Evolutionary conservation across 1,140 invertebrate species (phyloP).

Genomic region (Ridgeia piscesae): DNA sequence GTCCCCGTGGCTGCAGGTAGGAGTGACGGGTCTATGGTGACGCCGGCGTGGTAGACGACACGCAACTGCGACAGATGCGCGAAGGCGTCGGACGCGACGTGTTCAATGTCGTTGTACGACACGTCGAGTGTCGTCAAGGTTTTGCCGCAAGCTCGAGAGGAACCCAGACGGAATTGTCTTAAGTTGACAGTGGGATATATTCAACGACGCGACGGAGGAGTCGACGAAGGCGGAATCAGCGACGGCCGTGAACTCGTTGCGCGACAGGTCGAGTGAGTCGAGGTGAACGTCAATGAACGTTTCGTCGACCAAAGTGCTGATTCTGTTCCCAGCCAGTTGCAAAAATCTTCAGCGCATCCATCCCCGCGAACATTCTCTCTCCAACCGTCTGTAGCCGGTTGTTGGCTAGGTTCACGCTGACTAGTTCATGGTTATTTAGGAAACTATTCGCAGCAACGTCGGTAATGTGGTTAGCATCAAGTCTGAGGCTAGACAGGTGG

Average conservation of each 20-base stretch:
- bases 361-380: background rate
- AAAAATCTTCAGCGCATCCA: background rate
- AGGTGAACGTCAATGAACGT: background rate
- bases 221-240: background rate
- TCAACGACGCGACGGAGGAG: background rate
- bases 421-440: background rate
- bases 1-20: background rate
- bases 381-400: background rate
- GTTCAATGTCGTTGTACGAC: background rate
- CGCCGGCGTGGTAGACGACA: background rate
- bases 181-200: background rate
- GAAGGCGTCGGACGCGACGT: background rate
- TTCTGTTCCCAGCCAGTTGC: background rate
- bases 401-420: background rate
- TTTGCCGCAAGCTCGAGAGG: background rate
- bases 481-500: background rate
- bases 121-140: background rate
- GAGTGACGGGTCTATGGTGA: background rate
- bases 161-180: background rate
- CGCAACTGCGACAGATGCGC: background rate
- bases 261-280: background rate
- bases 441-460: background rate
- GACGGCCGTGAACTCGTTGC: background rate
- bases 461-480: background rate
- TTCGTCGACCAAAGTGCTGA: background rate